Evolutionary conservation across 2,113 vertebrate species (phyloP), one percentile per base, ranked within the genome.

Genomic region (Strix aluco): DNA sequence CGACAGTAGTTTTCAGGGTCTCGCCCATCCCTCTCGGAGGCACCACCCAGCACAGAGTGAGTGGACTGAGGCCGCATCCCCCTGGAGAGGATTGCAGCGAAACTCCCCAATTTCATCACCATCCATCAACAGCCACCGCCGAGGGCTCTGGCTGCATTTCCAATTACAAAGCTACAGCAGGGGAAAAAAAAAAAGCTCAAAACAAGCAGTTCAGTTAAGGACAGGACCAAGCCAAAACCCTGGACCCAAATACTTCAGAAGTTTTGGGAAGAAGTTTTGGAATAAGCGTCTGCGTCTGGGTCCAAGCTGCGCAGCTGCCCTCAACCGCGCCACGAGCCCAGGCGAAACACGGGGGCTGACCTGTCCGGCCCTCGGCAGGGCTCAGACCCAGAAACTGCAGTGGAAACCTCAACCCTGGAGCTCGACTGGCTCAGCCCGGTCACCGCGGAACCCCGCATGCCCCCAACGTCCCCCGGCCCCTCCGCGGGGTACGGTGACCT

Each of bases 401-500:
- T 1, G 7, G 7, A n/a, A 49, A 93, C n/a, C 42, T 51, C 52
- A 75, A 6, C 52, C 21, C 58, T 17, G n/a, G 30, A 61, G 27
- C 46, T 36, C 1, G 1, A 11, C 30, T 0, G 0, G 67, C 17
- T 69, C 77, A 69, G 62, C 29, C 6, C 1, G 4, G 10, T 38
- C 54, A 32, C 23, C 2, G 2, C 1, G 4, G 40, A 73, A 54
- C 71, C 25, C 26, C 30, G 3, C 18, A 49, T 36, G 46, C 34
- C 25, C 36, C 36, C 63, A 1, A 0, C 2, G 2, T 30, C 10
- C 22, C 75, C 77, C 15, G 0, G 32, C 47, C 46, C 16, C 71
- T 18, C 65, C 1, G 0, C 1, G 0, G 22, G 38, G 25, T 6
- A 44, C 18, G n/a, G 10, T 2, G 2, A 8, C 46, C 51, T 25